Evolutionary conservation across 2,888 invertebrate species (phyloP).

Genomic region (Dolichopus griseipennis): DNA sequence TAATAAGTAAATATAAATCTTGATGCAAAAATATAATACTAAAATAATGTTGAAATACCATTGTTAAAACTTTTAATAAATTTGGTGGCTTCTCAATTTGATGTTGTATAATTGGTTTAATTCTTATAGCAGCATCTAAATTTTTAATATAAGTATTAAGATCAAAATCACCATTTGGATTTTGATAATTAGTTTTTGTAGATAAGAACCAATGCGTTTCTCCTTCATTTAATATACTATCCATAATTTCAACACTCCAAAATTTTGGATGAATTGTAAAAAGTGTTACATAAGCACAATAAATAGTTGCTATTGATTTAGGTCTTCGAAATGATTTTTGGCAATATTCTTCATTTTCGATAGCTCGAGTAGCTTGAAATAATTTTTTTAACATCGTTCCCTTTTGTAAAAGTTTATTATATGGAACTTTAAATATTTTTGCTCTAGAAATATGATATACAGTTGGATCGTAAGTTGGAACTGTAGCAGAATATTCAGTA

Average conservation of each 20-base stretch:
- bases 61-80: conserved; percentile 31
- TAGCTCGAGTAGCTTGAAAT: neutral
- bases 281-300: conserved; percentile 34
- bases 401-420: neutral
- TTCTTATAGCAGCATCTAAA: conserved; percentile 30
- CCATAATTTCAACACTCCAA: conserved; percentile 33
- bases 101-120: conserved; percentile 33
- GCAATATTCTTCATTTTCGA: neutral
- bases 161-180: conserved; percentile 17
- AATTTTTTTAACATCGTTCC: neutral
- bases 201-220: conserved; percentile 24
- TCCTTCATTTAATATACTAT: conserved; percentile 30
- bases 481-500: too few species aligned
- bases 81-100: conserved; percentile 32
- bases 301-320: conserved; percentile 33
- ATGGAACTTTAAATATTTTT: neutral
- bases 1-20: conserved; percentile 33
- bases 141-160: conserved; percentile 20
- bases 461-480: conserved; percentile 5
- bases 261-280: conserved; percentile 34
- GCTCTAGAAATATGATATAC: neutral
- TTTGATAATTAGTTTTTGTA: conserved; percentile 26
- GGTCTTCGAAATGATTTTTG: conserved; percentile 20
- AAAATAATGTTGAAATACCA: conserved; percentile 33
- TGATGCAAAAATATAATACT: conserved; percentile 31